phyloP scores from a whole-genome alignment of 2,888 invertebrate species.

The Ptilodon capucinus region DNA sequence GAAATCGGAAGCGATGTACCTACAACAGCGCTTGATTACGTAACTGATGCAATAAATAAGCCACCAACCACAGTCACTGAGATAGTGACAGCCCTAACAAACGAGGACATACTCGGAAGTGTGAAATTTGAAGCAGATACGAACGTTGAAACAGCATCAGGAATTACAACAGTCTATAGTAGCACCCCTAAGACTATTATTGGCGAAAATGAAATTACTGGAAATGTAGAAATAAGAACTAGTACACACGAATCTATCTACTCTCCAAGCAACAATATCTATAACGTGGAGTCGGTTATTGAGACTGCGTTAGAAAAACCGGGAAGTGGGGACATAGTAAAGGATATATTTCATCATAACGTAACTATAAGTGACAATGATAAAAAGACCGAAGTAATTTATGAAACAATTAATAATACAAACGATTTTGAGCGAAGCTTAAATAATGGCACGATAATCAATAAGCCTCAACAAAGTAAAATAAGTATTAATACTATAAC shows the following conservation, averaged over 20 bases:
- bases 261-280: not conserved
- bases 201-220: not conserved
- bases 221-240: constrained; percentile 1
- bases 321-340: not conserved
- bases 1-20: not conserved
- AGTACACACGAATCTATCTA: not conserved
- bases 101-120: constrained; percentile 1
- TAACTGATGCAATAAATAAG: not conserved
- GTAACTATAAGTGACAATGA: not conserved
- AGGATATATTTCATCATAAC: not conserved
- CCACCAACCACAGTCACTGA: constrained; percentile 2
- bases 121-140: not conserved
- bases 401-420: not conserved
- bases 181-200: not conserved
- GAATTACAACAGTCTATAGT: not conserved
- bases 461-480: not conserved
- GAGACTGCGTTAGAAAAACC: constrained; percentile 1
- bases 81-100: constrained; percentile 2
- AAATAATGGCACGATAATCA: not conserved
- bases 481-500: not conserved
- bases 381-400: not conserved
- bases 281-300: not conserved
- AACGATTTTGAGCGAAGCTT: not conserved
- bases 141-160: not conserved
- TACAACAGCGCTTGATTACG: not conserved